Evolutionary conservation across 2,888 invertebrate species (phyloP), one percentile per base, ranked within the genome.

Genomic region (Eupithecia exiguata): DNA sequence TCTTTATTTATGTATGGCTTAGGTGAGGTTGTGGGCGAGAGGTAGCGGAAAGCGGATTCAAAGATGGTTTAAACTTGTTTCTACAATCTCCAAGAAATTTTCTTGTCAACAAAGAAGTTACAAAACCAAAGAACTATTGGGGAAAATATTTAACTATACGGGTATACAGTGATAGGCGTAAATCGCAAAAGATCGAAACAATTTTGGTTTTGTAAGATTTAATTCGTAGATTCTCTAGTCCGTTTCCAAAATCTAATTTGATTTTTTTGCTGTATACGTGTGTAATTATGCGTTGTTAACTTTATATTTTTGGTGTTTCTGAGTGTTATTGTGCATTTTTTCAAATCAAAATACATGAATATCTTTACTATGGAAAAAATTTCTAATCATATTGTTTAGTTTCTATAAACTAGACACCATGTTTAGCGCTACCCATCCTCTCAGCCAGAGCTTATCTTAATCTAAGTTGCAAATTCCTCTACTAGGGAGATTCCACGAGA

Each of bases 1-100:
- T 73, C 46, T 21, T 73, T 73, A 67, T 73, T 70, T 70, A 73
- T 73, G 46, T 61, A 43, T 66, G 25, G 61, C 69, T 73, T 66
- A 61, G 38, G 21, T 10, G 21, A 25, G 40, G 40, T 4, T 65
- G 65, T 36, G 66, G 40, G 66, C n/a, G 14, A 40, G n/a, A 21
- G 40, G 14, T n/a, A 66, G 66, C 21, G 66, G 40, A 5, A 12
- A 66, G 66, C 66, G 40, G 14, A 21, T 66, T 66, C 12, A 40
- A 40, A 38, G 30, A 30, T 30, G 30, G 5, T 35, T 1, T 35
- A 62, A 10, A 25, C 9, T 9, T 30, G 16, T 14, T 43, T 43
- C 43, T 43, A 5, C 3, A 16, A 43, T 16, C 43, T 5, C 2
- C 30, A 30, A 43, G 5, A 43, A 2, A 43, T 14, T 43, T 14